Base-by-base conservation (phyloP, 2,113 vertebrate species). In the Axis porcinus region DNA sequence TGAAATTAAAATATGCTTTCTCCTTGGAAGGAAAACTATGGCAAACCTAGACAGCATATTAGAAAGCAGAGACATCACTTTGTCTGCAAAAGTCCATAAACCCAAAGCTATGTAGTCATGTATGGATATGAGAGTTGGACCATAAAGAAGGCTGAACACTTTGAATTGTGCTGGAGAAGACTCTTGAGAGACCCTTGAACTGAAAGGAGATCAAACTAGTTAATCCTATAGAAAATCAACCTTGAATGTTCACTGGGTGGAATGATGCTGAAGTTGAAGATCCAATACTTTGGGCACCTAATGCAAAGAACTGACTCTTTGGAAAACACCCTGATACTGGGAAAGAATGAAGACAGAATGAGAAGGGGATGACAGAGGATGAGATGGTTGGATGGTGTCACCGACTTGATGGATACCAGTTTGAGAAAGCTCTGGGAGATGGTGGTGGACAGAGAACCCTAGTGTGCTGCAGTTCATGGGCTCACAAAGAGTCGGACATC, bases 401-500 rank as follows among this genome's bases (percentile, higher is more conserved):
- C n/a, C 0, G 0, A 23, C 10, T 70, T 4, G 0, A 40, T 70
- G 67, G 67, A 23, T 19, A 70, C 19, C 9, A 40, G 67, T 70
- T 70, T 70, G 67, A 40, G 19, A n/a, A 70, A 70, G 1, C n/a
- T 70, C 67, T 70, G n/a, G n/a, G 67, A 40, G 67, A 40, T 70
- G 36, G 67, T 70, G 19, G 36, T 70, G 67, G 67, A 36, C 19
- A 40, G 67, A 0, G 5, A 70, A 70, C 10, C 67, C 2, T 70
- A n/a, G n/a, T 5, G 0, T 40, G 21, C n/a, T 23, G 64, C n/a
- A 70, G 64, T 70, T 36, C n/a, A 70, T 12, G n/a, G 64, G 17
- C 17, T 70, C n/a, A 70, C 67, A 40, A 70, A 36, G 17, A 12
- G 17, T 6, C 0, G 0, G n/a, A 40, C 67, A 70, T 40, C 67